These are phyloP conservation scores for Tetragonula clypearis DNA, from an alignment of 1,140 invertebrate species.

Conservation along the genomic window DNA sequence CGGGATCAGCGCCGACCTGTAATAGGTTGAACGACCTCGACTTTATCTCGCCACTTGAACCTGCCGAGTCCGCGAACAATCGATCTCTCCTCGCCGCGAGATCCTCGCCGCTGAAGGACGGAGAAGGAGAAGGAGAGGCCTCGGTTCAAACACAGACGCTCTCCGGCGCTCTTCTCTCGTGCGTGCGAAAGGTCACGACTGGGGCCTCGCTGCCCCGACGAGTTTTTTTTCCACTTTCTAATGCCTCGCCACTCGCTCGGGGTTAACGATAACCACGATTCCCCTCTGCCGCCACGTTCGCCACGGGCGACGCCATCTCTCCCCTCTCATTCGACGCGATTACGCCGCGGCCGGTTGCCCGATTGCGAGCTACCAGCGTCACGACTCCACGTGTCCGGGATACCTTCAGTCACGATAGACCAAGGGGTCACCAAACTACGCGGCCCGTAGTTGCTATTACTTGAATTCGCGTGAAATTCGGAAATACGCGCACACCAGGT, in stretches of 20 bases:
- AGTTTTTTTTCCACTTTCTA: constrained; percentile 63
- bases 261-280: constrained; percentile 61
- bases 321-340: constrained; percentile 25
- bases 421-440: too few relatives aligned
- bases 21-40: constrained; percentile 71
- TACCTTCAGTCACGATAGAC: not conserved
- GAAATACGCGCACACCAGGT: too few relatives aligned
- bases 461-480: too few relatives aligned
- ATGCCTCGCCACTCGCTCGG: constrained; percentile 50
- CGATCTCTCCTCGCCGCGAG: constrained; percentile 53
- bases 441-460: too few relatives aligned
- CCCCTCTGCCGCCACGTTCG: not conserved
- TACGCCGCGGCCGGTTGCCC: not conserved
- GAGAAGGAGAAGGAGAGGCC: not conserved
- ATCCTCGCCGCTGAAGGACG: constrained; percentile 59
- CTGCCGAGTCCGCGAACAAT: constrained; percentile 59
- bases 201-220: constrained; percentile 33
- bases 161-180: constrained; percentile 24
- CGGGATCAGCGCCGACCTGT: constrained; percentile 43
- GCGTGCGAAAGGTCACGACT: constrained; percentile 69
- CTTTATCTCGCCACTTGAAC: constrained; percentile 68
- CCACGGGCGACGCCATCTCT: not conserved
- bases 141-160: constrained; percentile 45
- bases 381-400: not conserved
- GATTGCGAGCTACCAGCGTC: constrained; percentile 7